A percentile compares a stretch with the other conserved stretches of the same genome.
phyloP scores from a whole-genome alignment of 1,140 invertebrate species.

The Belonocnema kinseyi region DNA sequence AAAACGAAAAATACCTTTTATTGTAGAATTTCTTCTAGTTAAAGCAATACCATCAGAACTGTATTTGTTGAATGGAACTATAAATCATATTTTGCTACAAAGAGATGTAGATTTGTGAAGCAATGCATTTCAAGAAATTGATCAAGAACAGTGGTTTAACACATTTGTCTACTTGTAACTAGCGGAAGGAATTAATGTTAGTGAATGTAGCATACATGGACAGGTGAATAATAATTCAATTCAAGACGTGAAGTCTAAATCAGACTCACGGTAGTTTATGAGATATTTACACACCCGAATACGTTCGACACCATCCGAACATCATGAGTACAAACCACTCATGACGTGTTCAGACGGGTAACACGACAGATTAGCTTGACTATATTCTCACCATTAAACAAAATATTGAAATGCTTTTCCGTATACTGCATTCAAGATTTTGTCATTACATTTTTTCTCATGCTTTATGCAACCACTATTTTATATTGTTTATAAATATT shows the following conservation, averaged over 20 bases:
- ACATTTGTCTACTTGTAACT: neutral
- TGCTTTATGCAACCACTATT: no score
- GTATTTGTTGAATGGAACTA: no score
- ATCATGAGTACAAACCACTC: neutral
- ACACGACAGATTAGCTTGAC: slow-evolving; percentile 5
- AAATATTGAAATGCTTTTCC: no score
- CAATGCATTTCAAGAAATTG: neutral
- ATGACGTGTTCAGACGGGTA: neutral
- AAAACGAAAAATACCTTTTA: no score
- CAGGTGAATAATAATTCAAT: slow-evolving; percentile 18
- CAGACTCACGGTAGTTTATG: neutral
- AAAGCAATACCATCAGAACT: no score
- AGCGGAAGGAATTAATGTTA: neutral
- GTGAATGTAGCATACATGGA: neutral
- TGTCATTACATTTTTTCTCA: no score
- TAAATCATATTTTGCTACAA: no score
- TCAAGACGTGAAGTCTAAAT: neutral
- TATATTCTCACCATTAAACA: neutral
- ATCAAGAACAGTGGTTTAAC: neutral
- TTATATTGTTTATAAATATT: no score
- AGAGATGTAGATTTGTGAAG: no score
- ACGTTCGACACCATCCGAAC: slow-evolving; percentile 10
- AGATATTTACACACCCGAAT: neutral
- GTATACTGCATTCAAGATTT: no score
- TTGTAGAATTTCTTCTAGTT: no score